phyloP scores from a whole-genome alignment of 1,140 invertebrate species.

The Drosophila kanapiae region DNA sequence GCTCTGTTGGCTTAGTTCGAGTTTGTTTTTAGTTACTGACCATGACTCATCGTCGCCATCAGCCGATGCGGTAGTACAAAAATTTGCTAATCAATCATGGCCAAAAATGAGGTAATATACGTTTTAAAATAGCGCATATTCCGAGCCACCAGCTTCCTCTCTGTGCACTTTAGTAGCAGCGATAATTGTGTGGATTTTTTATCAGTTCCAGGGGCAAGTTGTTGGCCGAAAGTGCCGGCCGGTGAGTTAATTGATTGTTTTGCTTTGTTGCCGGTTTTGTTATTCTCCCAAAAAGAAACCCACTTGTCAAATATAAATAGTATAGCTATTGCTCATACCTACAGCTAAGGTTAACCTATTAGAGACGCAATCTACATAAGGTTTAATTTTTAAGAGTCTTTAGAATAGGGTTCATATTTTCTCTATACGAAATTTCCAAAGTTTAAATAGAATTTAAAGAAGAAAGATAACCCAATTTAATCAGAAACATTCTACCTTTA shows the following conservation, averaged over 20 bases:
- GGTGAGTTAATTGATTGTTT: conserved; percentile 35
- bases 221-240: conserved; percentile 43
- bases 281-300: conserved; percentile 7
- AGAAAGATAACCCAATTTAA: not conserved
- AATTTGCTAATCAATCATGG: conserved; percentile 48
- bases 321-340: not conserved
- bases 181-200: conserved; percentile 54
- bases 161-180: not conserved
- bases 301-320: conserved; percentile 20
- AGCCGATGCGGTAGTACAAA: conserved; percentile 9
- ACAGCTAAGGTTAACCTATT: not conserved
- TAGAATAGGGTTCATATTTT: not conserved
- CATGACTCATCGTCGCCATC: conserved; percentile 47
- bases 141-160: not conserved
- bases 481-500: too few relatives aligned
- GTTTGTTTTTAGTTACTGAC: conserved; percentile 5
- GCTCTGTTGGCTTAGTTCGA: conserved; percentile 19
- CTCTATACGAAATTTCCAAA: not conserved
- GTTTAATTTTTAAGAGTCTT: not conserved
- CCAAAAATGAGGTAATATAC: conserved; percentile 45
- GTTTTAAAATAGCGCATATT: conserved; percentile 39
- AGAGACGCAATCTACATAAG: not conserved
- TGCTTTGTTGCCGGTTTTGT: conserved; percentile 16
- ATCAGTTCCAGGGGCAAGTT: conserved; percentile 41
- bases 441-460: not conserved